phyloP scores from a whole-genome alignment of 2,113 vertebrate genomes.

The Oreochromis spilurus region DNA sequence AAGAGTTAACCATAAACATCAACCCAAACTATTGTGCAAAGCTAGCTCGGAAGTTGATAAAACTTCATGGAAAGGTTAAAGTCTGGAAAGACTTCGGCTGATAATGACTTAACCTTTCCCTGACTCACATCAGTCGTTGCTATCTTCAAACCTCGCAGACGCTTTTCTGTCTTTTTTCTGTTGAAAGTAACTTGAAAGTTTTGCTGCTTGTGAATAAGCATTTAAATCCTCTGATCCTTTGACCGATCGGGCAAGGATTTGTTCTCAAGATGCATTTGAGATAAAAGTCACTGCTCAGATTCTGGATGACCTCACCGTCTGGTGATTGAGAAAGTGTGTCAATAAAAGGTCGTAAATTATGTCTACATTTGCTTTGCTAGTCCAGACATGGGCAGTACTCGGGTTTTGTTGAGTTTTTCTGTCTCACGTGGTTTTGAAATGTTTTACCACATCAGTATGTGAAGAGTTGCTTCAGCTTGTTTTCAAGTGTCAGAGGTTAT shows the following conservation, averaged over 20 bases:
- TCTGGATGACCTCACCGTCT: slow-evolving; percentile 23
- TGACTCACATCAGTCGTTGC: slow-evolving; percentile 7
- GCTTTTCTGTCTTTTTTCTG: background rate
- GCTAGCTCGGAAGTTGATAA: background rate
- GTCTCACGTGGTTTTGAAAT: background rate
- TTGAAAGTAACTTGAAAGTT: slow-evolving; percentile 10
- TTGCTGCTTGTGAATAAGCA: background rate
- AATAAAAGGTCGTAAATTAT: background rate
- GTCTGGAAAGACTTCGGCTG: slow-evolving; percentile 9
- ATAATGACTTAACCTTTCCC: slow-evolving; percentile 1
- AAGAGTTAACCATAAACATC: background rate
- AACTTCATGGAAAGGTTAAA: slow-evolving; percentile 16
- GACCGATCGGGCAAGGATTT: slow-evolving; percentile 18
- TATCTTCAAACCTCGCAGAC: slow-evolving; percentile 9
- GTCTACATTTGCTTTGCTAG: background rate
- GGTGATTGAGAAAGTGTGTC: slow-evolving; percentile 30
- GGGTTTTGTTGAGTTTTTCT: slow-evolving; percentile 23
- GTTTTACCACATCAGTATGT: slow-evolving; percentile 16
- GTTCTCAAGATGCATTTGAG: slow-evolving; percentile 18
- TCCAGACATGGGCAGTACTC: background rate
- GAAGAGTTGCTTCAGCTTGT: slow-evolving; percentile 17
- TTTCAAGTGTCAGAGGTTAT: background rate
- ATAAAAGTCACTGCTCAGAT: slow-evolving; percentile 14
- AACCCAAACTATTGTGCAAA: background rate
- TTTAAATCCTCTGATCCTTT: slow-evolving; percentile 15